Base-by-base conservation (phyloP, 2,797 vertebrate genomes). In the Ataeniobius toweri region DNA sequence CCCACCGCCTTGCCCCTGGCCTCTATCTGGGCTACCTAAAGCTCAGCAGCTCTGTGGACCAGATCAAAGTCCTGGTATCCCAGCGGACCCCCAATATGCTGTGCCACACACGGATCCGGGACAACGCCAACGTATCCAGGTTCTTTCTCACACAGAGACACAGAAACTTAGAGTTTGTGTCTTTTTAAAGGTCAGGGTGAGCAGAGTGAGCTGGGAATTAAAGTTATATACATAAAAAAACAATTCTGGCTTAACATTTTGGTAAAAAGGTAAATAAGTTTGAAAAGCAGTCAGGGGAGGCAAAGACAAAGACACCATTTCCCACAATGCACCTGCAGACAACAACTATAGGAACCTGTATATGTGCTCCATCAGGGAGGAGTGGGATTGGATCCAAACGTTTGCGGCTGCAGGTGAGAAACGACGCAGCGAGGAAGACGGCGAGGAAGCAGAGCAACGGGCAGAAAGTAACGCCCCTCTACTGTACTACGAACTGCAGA, bases 381-480 rank as follows among this genome's bases (percentile, higher is more conserved):
- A 99, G 92, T 99, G 98, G 98, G 97, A 98, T 91, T 98, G 97
- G 97, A 95, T 99, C 94, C 97, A 97, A 96, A 96, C 88, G 53
- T 94, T 98, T 91, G 95, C 96, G 84, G 95, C 96, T 77, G 92
- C 94, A 14, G 88, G 95, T 6, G 87, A 89, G 18, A 84, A 69
- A 90, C 96, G 97, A 91, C 81, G 75, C 91, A 88, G 92, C 91
- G 87, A 91, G 88, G 94, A 94, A 93, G 96, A 96, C 70, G 71
- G 89, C 77, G 92, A 95, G 86, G 90, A 94, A 92, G 95, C 63
- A 9, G 90, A 46, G 76, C 95, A 95, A 85, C 87, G 87, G 77
- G 78, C 94, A 69, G 96, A 96, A 89, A 95, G 96, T 93, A 95
- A 96, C 88, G 86, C 95, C 91, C 96, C 95, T 65, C 94, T 97